These are phyloP conservation scores for Phoxinus phoxinus DNA, from an alignment of 2,113 vertebrate species.

Conservation along the genomic window DNA sequence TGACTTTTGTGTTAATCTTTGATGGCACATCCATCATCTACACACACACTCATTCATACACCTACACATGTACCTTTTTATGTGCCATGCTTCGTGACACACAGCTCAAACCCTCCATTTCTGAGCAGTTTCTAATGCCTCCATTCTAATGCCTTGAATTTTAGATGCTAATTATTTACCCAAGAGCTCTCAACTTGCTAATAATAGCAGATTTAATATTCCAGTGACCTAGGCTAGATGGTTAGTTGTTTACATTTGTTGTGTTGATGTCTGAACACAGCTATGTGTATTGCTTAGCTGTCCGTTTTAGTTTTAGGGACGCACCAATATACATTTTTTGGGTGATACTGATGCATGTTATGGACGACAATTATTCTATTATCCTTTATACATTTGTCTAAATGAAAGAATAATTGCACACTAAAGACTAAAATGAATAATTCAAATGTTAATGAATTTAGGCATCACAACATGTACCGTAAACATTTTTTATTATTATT, in stretches of 20 bases:
- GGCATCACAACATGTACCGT: not conserved
- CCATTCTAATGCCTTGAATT: constrained; percentile 5
- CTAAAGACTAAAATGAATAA: too few relatives aligned
- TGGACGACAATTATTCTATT: not conserved
- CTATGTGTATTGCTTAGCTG: not conserved
- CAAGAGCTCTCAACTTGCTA: constrained; percentile 14
- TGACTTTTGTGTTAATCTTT: constrained; percentile 19
- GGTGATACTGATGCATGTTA: not conserved
- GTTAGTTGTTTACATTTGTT: not conserved
- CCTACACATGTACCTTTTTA: constrained; percentile 16
- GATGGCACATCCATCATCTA: constrained; percentile 29
- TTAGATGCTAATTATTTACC: constrained; percentile 6
- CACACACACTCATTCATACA: constrained; percentile 25
- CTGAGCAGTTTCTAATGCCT: not conserved
- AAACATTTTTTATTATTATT: too few relatives aligned
- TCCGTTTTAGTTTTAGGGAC: not conserved
- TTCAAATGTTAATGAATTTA: too few relatives aligned
- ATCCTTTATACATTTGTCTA: not conserved
- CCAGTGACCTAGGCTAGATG: not conserved
- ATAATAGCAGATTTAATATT: not conserved
- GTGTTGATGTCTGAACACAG: not conserved
- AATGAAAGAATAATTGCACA: not conserved
- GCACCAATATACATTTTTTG: not conserved
- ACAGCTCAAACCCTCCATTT: not conserved
- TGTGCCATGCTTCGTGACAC: constrained; percentile 29